Evolutionary conservation across 2,888 invertebrate species (phyloP).

Genomic region (Oxytorus armatus): DNA sequence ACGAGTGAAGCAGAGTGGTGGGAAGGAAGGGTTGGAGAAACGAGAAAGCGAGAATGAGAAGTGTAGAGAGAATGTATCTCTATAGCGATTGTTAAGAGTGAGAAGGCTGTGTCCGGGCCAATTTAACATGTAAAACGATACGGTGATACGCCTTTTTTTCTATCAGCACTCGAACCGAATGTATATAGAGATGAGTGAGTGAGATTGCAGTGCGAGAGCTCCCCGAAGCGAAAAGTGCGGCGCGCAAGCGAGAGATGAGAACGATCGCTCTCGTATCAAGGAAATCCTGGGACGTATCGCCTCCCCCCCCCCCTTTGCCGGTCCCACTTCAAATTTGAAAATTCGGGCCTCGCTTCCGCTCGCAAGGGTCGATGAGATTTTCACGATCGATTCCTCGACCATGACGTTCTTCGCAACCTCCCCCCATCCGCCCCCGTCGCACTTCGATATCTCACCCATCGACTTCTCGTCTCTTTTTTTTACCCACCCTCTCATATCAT

Average conservation of each 20-base stretch:
- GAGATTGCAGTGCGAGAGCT: too few species aligned
- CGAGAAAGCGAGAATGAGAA: constrained; percentile 32
- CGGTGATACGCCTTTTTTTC: constrained; percentile 16
- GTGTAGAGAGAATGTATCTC: constrained; percentile 10
- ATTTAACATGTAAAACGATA: constrained; percentile 6
- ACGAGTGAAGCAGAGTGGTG: constrained; percentile 19
- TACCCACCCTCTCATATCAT: constrained; percentile 9
- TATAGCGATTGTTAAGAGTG: constrained; percentile 35
- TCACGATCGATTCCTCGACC: constrained; percentile 51
- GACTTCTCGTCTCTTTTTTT: not conserved
- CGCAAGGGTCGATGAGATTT: constrained; percentile 40
- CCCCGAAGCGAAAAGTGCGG: not conserved
- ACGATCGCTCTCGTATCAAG: constrained; percentile 62
- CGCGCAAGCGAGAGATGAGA: constrained; percentile 44
- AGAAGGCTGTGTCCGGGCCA: not conserved
- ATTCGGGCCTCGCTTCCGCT: constrained; percentile 54
- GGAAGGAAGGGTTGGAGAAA: constrained; percentile 9
- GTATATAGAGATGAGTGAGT: constrained; percentile 11
- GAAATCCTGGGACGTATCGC: constrained; percentile 61
- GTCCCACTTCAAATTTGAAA: constrained; percentile 51
- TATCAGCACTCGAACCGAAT: not conserved
- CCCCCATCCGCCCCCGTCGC: constrained; percentile 20
- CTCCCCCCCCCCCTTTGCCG: constrained; percentile 29
- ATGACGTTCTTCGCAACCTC: too few species aligned
- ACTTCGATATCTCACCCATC: constrained; percentile 20